phyloP scores from a whole-genome alignment of 2,797 vertebrate genomes.

The Balearica regulorum region DNA sequence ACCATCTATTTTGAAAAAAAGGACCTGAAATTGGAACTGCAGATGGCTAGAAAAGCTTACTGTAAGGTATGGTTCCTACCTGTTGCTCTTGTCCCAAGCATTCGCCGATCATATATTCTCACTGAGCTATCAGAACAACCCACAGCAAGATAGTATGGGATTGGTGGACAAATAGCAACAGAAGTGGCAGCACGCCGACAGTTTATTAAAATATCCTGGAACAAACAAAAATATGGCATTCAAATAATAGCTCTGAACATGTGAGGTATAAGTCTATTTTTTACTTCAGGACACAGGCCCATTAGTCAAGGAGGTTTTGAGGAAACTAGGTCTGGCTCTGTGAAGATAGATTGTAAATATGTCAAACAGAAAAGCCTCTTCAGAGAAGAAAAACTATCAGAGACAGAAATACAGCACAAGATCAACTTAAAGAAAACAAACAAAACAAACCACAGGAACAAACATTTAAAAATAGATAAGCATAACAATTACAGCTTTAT shows the following conservation, averaged over 20 bases:
- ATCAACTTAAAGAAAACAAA: not conserved
- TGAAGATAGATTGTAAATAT: not conserved
- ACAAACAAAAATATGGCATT: conserved; percentile 15
- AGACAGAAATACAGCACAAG: not conserved
- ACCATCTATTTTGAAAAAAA: not conserved
- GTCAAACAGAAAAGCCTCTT: not conserved
- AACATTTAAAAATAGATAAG: not conserved
- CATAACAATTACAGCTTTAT: not conserved
- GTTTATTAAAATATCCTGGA: conserved; percentile 96
- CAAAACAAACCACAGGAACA: not conserved
- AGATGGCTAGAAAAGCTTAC: not conserved
- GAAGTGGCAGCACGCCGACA: conserved; percentile 96
- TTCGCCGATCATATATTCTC: conserved; percentile 93
- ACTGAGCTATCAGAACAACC: conserved; percentile 98
- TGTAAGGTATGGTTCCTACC: conserved; percentile 70
- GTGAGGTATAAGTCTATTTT: not conserved
- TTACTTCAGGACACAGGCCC: not conserved
- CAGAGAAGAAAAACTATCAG: not conserved
- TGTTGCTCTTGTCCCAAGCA: conserved; percentile 96
- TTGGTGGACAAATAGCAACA: conserved; percentile 93
- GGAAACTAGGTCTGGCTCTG: not conserved
- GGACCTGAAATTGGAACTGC: not conserved
- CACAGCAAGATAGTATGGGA: conserved; percentile 95
- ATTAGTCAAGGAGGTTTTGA: not conserved
- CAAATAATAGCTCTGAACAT: not conserved